Evolutionary conservation across 1,140 invertebrate genomes (phyloP).

Genomic region (Phthorimaea operculella): DNA sequence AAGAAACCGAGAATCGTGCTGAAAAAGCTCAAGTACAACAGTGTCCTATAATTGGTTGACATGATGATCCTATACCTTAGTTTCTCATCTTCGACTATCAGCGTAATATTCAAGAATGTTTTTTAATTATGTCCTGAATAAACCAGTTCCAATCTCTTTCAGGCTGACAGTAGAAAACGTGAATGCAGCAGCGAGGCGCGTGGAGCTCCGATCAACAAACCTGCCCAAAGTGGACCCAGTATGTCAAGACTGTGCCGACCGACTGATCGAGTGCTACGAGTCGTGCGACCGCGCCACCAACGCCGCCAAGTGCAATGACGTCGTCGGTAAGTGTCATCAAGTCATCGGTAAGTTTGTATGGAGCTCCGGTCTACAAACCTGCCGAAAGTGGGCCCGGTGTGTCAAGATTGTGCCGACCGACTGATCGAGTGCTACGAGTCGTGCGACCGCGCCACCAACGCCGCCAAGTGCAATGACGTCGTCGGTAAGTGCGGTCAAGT

Average conservation of each 20-base stretch:
- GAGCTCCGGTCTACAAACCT: conserved; percentile 41
- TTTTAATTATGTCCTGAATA: too few species aligned
- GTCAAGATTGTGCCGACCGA: conserved; percentile 29
- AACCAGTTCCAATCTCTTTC: too few species aligned
- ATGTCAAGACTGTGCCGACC: conserved; percentile 33
- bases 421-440: conserved; percentile 41
- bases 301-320: conserved; percentile 31
- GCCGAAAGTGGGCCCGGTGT: conserved; percentile 38
- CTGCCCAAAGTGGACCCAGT: conserved; percentile 39
- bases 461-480: conserved; percentile 32
- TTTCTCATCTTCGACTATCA: too few species aligned
- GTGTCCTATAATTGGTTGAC: too few species aligned
- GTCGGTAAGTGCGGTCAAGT: conserved; percentile 42
- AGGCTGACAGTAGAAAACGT: conserved; percentile 45
- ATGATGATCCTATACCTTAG: too few species aligned
- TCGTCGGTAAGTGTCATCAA: conserved; percentile 26
- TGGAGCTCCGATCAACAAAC: conserved; percentile 42
- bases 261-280: conserved; percentile 41
- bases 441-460: conserved; percentile 4
- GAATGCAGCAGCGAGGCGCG: conserved; percentile 33
- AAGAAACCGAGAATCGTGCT: too few species aligned
- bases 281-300: conserved; percentile 6
- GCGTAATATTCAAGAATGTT: too few species aligned
- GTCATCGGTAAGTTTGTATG: too few species aligned
- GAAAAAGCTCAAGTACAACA: too few species aligned